Base-by-base conservation (phyloP, 1,140 invertebrate species). In the Drosophila grimshawi region DNA sequence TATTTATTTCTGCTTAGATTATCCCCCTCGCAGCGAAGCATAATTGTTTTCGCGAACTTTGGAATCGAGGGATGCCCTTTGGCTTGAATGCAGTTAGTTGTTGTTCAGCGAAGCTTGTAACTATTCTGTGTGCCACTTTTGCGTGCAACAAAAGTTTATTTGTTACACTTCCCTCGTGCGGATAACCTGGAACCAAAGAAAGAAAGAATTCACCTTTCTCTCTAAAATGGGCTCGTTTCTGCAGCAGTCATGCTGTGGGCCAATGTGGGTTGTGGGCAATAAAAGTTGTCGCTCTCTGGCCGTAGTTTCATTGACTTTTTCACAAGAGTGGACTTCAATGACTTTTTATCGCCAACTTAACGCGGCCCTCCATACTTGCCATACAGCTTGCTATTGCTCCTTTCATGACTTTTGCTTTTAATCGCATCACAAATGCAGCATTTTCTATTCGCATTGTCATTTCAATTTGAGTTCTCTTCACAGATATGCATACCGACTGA, bases 271-370 rank as follows among this genome's bases (percentile, higher is more conserved):
- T 11, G 27, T 8, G 8, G 60, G 67, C 61, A 70, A 70, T 70
- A 70, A 70, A 70, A 70, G 37, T 64, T 51, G 41, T 64, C 60
- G 60, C 67, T 70, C 32, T 62, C 45, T 39, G 30, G 30, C 27
- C 29, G 49, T 56, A 86, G 81, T 85, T 85, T 85, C 81, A 81
- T 86, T 82, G 81, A 85, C 81, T 81, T 74, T 85, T 86, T 69
- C 78, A 78, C 77, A 69, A 86, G 43, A 86, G 81, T 67, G 85
- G 81, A 83, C 73, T 85, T 80, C 73, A 77, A 83, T 83, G 77
- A 60, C 60, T 61, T 80, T 83, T 83, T 70, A 83, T 78, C 70
- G 65, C 75, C 52, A n/a, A n/a, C 51, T 55, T 64, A 32, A 27
- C 39, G 67, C 48, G 48, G 29, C 29, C 52, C 11, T 43, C 39